Conservation (phyloP, 1,140 invertebrate genomes). For the Colletes gigas region DNA sequence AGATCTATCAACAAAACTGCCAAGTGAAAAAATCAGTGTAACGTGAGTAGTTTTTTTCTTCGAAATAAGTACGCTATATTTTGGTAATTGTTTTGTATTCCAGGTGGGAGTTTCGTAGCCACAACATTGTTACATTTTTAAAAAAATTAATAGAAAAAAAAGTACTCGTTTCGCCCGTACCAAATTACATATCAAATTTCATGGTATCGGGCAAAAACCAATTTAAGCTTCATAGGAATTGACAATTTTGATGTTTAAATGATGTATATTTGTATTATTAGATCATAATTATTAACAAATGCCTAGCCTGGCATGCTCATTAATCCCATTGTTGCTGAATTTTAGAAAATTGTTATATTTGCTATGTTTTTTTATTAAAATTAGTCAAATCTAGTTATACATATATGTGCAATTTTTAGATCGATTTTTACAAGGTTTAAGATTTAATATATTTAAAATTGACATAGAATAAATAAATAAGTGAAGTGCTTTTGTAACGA, state of each 20-base stretch:
- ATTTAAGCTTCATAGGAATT: slow-evolving; percentile 33
- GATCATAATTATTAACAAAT: not conserved
- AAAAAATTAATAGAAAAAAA: slow-evolving; percentile 59
- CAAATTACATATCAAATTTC: slow-evolving; percentile 67
- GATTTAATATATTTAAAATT: not conserved
- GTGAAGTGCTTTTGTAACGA: not conserved
- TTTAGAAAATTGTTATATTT: not conserved
- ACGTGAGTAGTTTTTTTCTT: slow-evolving; percentile 52
- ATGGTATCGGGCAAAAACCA: slow-evolving; percentile 63
- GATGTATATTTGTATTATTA: not conserved
- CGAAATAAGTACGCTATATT: not conserved
- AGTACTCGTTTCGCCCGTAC: slow-evolving; percentile 64
- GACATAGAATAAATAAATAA: not conserved
- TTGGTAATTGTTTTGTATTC: slow-evolving; percentile 27
- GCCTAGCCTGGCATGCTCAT: not conserved
- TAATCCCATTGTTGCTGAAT: not conserved
- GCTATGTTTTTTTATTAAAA: slow-evolving; percentile 9
- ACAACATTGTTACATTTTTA: slow-evolving; percentile 61
- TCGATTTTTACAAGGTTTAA: not conserved
- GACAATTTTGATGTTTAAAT: not conserved
- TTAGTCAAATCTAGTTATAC: not conserved
- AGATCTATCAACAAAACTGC: slow-evolving; percentile 44
- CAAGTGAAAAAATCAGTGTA: slow-evolving; percentile 48
- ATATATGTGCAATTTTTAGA: not conserved
- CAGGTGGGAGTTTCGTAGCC: slow-evolving; percentile 71